Base-by-base conservation (phyloP, 2,797 vertebrate genomes). In the Lagorchestes hirsutus region DNA sequence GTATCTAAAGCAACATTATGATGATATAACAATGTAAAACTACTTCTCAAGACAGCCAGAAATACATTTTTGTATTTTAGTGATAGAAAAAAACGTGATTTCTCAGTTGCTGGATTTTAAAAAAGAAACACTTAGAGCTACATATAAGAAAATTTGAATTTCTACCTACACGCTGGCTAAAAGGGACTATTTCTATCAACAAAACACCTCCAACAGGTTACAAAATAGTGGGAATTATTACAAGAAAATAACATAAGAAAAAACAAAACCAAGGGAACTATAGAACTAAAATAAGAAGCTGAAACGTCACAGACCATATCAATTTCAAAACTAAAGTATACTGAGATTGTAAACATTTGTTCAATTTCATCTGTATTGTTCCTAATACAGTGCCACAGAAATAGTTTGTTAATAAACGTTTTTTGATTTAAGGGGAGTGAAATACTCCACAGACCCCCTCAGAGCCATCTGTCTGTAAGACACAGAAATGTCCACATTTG, bases 1-100 rank as follows among this genome's bases (percentile, higher is more conserved):
- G 34, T 91, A 97, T 94, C 96, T 95, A 96, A 96, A 90, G 94
- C 96, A 96, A 97, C 55, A 96, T 95, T 93, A 97, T 96, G 91
- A 97, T 96, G 95, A 94, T 94, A 96, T 90, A 92, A 97, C 91
- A 93, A 58, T 91, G 97, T 28, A 96, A 90, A 95, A 95, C 92
- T 95, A 94, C 50, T 92, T 92, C 46, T 94, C 59, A 95, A 93
- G 58, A 93, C 74, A 95, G 67, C 93, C 67, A 91, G 67, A 95
- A 90, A 94, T 31, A 31, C 40, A 90, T 96, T 95, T 92, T 92
- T 96, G 92, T 14, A 59, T 94, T 92, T 67, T 67, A 95, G 91
- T 96, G 96, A 59, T 95, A 92, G 55, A 92, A 95, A 96, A 96
- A 92, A 90, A 92, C 52, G 90, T 95, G 57, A 90, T 93, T 96